Conservation (phyloP, 2,888 invertebrate species). For the Magallana nippona region DNA sequence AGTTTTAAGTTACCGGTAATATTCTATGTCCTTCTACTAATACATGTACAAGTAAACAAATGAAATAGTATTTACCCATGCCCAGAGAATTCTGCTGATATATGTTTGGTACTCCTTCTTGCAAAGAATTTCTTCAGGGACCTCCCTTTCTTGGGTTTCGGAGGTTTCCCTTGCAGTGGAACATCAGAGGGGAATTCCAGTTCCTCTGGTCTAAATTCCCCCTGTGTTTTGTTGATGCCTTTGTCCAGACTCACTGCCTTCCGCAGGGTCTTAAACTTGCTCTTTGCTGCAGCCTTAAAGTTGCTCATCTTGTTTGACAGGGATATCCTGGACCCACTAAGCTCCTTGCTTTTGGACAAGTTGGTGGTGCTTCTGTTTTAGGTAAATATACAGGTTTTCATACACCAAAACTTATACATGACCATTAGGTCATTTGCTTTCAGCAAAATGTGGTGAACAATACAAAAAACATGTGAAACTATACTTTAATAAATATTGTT, state of each 20-base stretch:
- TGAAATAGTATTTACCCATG: slow-evolving; percentile 34
- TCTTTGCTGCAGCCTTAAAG: slow-evolving; percentile 57
- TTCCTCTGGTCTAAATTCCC: slow-evolving; percentile 30
- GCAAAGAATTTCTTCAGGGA: slow-evolving; percentile 43
- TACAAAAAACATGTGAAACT: no score
- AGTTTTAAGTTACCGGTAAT: no score
- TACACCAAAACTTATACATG: neutral
- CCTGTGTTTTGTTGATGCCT: slow-evolving; percentile 59
- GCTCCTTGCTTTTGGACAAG: slow-evolving; percentile 54
- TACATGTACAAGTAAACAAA: neutral
- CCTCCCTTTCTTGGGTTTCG: slow-evolving; percentile 47
- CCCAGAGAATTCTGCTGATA: slow-evolving; percentile 15
- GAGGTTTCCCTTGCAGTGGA: slow-evolving; percentile 35
- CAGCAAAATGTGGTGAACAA: no score
- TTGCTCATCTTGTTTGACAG: slow-evolving; percentile 57
- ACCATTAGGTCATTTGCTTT: no score
- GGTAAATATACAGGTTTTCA: neutral
- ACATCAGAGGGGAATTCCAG: neutral
- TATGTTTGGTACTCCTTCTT: slow-evolving; percentile 43
- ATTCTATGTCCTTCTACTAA: neutral
- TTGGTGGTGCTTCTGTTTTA: slow-evolving; percentile 51
- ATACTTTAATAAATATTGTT: no score
- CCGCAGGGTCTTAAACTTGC: slow-evolving; percentile 60
- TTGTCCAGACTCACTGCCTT: slow-evolving; percentile 69
- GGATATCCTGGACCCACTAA: slow-evolving; percentile 60